Percentiles rank a stretch among this genome's conserved stretches.
Evolutionary conservation across 1,140 invertebrate genomes (phyloP).

Genomic region (Aphelinus certus): DNA sequence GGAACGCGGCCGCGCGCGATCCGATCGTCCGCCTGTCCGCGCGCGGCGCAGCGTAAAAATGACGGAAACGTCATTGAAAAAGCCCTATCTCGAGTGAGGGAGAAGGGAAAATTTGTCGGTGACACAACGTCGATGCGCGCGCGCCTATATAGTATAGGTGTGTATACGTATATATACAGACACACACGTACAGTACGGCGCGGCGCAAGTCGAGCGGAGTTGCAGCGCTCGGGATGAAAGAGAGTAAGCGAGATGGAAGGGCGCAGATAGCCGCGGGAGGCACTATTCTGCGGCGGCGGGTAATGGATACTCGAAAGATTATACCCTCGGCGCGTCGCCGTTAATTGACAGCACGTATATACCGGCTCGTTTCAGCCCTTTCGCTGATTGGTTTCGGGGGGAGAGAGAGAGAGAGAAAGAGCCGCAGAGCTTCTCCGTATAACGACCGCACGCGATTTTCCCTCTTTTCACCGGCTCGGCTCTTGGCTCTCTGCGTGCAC

Average conservation of each 20-base stretch:
- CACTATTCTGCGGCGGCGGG: slow-evolving; percentile 10
- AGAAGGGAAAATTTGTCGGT: no score
- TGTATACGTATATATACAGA: background rate
- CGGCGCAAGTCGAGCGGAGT: background rate
- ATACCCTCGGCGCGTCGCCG: slow-evolving; percentile 38
- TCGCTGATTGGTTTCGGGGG: no score
- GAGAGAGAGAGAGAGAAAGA: no score
- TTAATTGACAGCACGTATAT: slow-evolving; percentile 51
- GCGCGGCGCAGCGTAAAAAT: slow-evolving; percentile 19
- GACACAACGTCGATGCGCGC: no score
- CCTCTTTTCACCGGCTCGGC: slow-evolving; percentile 30
- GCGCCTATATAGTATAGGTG: background rate
- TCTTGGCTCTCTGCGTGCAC: background rate
- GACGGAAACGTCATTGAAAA: slow-evolving; percentile 15
- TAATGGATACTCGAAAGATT: slow-evolving; percentile 58
- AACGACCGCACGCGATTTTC: background rate
- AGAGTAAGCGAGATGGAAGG: slow-evolving; percentile 19
- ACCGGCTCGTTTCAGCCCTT: no score
- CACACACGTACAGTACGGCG: no score
- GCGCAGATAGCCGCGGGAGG: background rate
- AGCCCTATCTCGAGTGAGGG: no score
- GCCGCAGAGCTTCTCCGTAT: no score
- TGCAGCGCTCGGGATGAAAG: background rate
- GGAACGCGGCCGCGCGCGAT: slow-evolving; percentile 40
- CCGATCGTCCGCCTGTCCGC: slow-evolving; percentile 28